These are phyloP conservation scores for Felis chaus DNA, from an alignment of 2,113 vertebrate species.

Conservation along the genomic window DNA sequence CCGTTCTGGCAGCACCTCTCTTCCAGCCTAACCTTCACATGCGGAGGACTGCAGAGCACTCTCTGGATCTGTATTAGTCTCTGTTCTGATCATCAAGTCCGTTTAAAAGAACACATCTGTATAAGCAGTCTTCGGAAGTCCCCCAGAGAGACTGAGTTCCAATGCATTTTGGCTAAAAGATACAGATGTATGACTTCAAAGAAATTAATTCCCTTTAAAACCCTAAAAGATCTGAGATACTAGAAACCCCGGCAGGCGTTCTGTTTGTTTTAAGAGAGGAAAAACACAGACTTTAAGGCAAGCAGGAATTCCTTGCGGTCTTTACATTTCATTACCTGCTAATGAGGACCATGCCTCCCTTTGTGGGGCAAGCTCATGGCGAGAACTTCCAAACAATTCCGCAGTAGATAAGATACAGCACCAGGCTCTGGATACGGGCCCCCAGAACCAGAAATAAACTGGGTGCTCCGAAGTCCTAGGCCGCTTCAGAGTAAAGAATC, in stretches of 20 bases:
- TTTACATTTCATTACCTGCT: background rate
- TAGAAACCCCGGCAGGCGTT: background rate
- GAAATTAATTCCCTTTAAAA: background rate
- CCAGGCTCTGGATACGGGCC: too few species aligned
- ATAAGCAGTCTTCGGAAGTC: background rate
- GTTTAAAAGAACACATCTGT: background rate
- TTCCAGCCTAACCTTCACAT: background rate
- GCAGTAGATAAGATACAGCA: background rate
- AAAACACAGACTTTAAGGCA: background rate
- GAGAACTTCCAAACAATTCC: background rate
- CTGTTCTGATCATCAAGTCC: background rate
- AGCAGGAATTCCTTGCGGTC: background rate
- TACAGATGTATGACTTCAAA: background rate
- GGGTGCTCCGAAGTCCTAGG: background rate
- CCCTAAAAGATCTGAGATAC: background rate
- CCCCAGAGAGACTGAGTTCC: background rate
- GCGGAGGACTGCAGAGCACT: background rate
- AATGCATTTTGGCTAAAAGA: background rate
- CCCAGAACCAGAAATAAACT: background rate
- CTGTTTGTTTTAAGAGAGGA: background rate
- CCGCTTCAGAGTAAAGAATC: background rate
- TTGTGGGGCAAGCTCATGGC: background rate
- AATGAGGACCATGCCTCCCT: background rate
- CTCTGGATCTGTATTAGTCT: background rate
- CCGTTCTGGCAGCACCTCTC: background rate